Percentiles rank a stretch among this genome's conserved stretches.
Conservation (phyloP, 2,888 invertebrate genomes). For the Adelphocoris suturalis region DNA sequence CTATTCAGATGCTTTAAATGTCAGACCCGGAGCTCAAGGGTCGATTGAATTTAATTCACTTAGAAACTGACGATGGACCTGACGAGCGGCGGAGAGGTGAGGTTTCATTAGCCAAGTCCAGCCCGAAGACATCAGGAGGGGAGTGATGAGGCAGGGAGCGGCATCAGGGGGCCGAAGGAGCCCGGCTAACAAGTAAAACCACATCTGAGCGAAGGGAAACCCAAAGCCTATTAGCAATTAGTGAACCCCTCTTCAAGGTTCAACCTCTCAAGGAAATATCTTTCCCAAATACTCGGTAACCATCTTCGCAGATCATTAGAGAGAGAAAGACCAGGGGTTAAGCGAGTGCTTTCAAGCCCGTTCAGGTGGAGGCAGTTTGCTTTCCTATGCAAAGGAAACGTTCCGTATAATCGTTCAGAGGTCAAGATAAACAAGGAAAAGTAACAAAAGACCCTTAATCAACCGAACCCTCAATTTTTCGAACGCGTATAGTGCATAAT, state of each 20-base stretch:
- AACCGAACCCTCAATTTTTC: too few relatives aligned
- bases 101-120: slow-evolving; percentile 66
- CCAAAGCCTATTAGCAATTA: slow-evolving; percentile 68
- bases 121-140: slow-evolving; percentile 43
- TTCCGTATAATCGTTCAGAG: background rate
- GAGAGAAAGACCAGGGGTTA: background rate
- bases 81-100: background rate
- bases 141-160: slow-evolving; percentile 13
- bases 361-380: background rate
- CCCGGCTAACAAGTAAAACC: slow-evolving; percentile 64
- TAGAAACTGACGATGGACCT: slow-evolving; percentile 16
- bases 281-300: slow-evolving; percentile 57
- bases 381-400: background rate
- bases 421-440: too few relatives aligned
- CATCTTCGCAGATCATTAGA: slow-evolving; percentile 64
- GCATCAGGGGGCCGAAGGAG: slow-evolving; percentile 6
- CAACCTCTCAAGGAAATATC: slow-evolving; percentile 61
- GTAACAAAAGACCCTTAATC: too few relatives aligned
- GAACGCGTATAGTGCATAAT: too few relatives aligned
- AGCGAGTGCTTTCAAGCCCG: slow-evolving; percentile 2
- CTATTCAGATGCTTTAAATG: background rate
- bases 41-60: slow-evolving; percentile 42
- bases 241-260: slow-evolving; percentile 46
- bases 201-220: slow-evolving; percentile 66
- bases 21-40: background rate